phyloP scores from a whole-genome alignment of 2,797 vertebrate species.

The Aythya fuligula region DNA sequence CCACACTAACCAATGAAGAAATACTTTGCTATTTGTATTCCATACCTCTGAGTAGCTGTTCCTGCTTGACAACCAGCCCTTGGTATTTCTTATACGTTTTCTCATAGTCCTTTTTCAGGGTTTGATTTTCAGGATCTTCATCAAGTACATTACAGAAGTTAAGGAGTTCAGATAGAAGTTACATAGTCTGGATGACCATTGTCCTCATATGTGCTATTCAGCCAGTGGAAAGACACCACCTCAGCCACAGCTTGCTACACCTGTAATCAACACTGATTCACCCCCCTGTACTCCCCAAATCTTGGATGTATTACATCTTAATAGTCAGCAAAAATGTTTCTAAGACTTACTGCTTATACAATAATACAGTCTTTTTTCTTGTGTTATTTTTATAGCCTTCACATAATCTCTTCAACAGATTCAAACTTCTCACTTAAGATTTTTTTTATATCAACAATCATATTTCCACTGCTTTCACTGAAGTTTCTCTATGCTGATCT shows the following conservation, averaged over 20 bases:
- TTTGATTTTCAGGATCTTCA: slow-evolving; percentile 89
- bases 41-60: slow-evolving; percentile 92
- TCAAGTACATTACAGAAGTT: slow-evolving; percentile 83
- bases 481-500: neutral
- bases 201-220: neutral
- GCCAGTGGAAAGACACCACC: neutral
- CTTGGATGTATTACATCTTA: neutral
- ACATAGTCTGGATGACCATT: neutral
- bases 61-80: slow-evolving; percentile 91
- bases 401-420: neutral
- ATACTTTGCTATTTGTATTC: neutral
- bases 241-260: neutral
- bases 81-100: slow-evolving; percentile 93
- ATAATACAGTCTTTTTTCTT: neutral
- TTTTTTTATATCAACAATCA: neutral
- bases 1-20: neutral
- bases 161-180: slow-evolving; percentile 67
- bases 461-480: neutral
- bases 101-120: slow-evolving; percentile 91
- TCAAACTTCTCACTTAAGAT: neutral
- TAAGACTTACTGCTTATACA: neutral
- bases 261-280: neutral
- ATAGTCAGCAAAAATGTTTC: neutral
- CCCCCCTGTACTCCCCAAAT: no score
- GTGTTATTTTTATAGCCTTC: neutral